Evolutionary conservation across 2,113 vertebrate species (phyloP).

Genomic region (Planiliza haematocheilus): DNA sequence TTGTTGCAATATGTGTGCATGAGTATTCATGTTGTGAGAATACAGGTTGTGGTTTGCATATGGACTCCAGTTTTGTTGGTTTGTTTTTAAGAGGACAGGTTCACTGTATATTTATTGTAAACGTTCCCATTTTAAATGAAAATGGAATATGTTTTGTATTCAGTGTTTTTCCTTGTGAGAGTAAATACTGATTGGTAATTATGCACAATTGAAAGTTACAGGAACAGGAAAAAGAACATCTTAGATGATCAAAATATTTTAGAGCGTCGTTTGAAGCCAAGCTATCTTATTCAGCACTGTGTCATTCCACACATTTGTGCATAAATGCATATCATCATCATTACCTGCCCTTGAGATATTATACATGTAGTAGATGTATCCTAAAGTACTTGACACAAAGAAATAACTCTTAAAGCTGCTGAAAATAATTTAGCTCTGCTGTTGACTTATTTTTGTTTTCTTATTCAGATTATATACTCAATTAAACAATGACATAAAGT

Average conservation of each 20-base stretch:
- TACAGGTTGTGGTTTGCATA: constrained; percentile 8
- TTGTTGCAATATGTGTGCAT: background rate
- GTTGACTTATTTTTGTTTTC: background rate
- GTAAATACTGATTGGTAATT: too few species aligned
- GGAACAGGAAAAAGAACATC: too few species aligned
- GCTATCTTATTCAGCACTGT: background rate
- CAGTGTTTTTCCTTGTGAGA: background rate
- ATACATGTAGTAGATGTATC: too few species aligned
- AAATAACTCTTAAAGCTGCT: background rate
- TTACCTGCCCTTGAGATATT: background rate
- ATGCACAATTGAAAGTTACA: too few species aligned
- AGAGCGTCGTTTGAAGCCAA: background rate
- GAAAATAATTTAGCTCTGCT: background rate
- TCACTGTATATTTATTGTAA: background rate
- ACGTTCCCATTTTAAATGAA: background rate
- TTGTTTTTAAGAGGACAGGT: too few species aligned
- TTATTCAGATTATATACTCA: background rate
- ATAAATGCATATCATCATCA: background rate
- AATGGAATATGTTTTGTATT: background rate
- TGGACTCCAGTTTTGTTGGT: background rate
- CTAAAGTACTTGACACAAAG: too few species aligned
- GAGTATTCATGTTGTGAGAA: background rate
- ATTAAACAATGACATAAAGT: background rate
- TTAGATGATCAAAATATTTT: too few species aligned
- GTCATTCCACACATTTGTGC: background rate